Base-by-base conservation (phyloP, 1,140 invertebrate species). In the Aphis gossypii region DNA sequence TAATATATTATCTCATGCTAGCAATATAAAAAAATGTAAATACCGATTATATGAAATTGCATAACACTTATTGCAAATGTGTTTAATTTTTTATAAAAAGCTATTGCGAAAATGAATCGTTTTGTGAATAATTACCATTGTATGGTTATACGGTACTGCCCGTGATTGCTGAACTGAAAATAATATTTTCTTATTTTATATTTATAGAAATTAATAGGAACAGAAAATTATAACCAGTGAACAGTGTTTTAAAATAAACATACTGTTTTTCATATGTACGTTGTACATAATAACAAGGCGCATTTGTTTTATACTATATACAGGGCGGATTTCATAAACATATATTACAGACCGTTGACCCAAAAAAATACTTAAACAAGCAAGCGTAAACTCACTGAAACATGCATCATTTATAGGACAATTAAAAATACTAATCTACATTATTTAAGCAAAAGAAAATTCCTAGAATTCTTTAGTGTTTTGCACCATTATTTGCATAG, bases 361-460 rank as follows among this genome's bases (percentile, higher is more conserved):
- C 11, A 4, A 30, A 23, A 25, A 84, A 84, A 44, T 44, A 84
- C 25, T 84, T 14, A 84, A 25, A 14, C 38, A 14, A 84, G 38
- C 23, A 68, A 30, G 23, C 23, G 23, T 84, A 84, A 84, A 84
- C 83, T 84, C 83, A 30, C 38, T 84, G 41, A 84, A 84, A 84
- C 83, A 84, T 44, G 38, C 20, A 84, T 44, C 83, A 44, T 44
- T 84, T 84, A 84, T 23, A 84, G 38, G 83, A 44, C 38, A 84
- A 84, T 84, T 84, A 44, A 84, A 23, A 84, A 84, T 84, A 84
- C 41, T 84, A 84, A 84, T 44, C 83, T 84, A 84, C 38, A 44
- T 84, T 84, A 41, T 84, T 41, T 38, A 41, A 84, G 41, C 38
- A 41, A 44, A 84, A 44, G 38, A 84, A 30, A 84, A 84, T 84